These are phyloP conservation scores for Lasioglossum oenotherae DNA, from an alignment of 2,888 invertebrate species.

Conservation along the genomic window DNA sequence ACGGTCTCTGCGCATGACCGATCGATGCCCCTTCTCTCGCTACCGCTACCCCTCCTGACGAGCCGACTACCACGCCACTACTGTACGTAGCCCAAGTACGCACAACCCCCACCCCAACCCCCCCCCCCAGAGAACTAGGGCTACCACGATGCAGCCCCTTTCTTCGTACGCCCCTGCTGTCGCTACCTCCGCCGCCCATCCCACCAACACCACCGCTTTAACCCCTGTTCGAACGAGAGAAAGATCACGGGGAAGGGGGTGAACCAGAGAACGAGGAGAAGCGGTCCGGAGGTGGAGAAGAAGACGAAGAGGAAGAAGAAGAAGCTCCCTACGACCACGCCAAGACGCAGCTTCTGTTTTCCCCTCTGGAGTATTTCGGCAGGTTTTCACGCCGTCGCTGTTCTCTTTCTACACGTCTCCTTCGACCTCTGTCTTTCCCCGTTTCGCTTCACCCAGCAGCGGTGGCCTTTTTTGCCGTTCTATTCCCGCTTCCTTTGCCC, in stretches of 20 bases:
- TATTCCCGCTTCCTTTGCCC: background rate
- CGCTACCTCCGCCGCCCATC: constrained; percentile 58
- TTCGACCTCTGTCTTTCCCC: background rate
- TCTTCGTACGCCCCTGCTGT: constrained; percentile 63
- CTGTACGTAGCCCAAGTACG: constrained; percentile 48
- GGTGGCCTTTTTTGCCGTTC: constrained; percentile 5
- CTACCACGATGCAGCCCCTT: constrained; percentile 63
- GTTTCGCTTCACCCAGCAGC: background rate
- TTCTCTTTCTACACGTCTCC: constrained; percentile 44
- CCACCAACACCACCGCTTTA: constrained; percentile 43
- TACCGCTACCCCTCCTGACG: constrained; percentile 38
- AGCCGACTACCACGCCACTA: constrained; percentile 54
- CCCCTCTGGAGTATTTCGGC: constrained; percentile 68
- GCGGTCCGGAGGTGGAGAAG: constrained; percentile 28
- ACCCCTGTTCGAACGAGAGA: constrained; percentile 50
- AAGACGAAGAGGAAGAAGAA: constrained; percentile 4
- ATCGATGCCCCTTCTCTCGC: constrained; percentile 77
- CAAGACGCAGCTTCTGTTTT: constrained; percentile 70
- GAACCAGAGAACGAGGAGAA: constrained; percentile 32
- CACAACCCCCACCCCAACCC: constrained; percentile 42
- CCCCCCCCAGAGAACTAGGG: constrained; percentile 39
- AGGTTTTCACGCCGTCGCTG: constrained; percentile 62
- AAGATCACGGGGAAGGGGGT: constrained; percentile 52
- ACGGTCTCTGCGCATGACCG: constrained; percentile 75
- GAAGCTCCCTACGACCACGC: constrained; percentile 33